Conservation (phyloP, 2,888 invertebrate species). For the Aplocera efformata region DNA sequence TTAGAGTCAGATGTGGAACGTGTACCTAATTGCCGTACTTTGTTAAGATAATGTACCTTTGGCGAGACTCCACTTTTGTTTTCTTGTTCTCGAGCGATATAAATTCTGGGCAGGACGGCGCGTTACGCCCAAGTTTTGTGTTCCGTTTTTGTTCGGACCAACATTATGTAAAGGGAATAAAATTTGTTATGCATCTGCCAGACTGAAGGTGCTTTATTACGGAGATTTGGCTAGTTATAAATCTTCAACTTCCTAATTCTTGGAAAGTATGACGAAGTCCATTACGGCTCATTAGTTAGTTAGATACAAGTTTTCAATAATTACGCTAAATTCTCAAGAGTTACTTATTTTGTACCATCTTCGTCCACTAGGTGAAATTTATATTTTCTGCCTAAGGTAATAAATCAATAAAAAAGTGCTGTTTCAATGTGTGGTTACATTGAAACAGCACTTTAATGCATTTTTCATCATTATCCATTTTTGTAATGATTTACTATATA, state of each 20-base stretch:
- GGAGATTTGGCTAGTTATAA: constrained; percentile 28
- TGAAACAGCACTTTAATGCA: too few relatives aligned
- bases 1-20: constrained; percentile 80
- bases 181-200: constrained; percentile 68
- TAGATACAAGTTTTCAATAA: constrained; percentile 13
- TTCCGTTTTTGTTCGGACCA: constrained; percentile 74
- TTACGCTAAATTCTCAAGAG: not conserved
- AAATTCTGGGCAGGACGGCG: constrained; percentile 69
- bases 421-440: not conserved
- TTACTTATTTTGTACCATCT: too few relatives aligned
- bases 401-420: too few relatives aligned
- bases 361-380: too few relatives aligned
- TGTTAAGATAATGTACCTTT: constrained; percentile 81
- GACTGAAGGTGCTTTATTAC: constrained; percentile 55
- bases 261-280: constrained; percentile 10
- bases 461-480: too few relatives aligned
- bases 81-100: constrained; percentile 75
- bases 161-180: constrained; percentile 55
- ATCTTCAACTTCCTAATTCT: constrained; percentile 25
- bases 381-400: too few relatives aligned
- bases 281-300: constrained; percentile 16
- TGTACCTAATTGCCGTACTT: constrained; percentile 81
- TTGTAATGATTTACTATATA: too few relatives aligned
- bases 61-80: constrained; percentile 79
- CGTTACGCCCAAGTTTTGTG: constrained; percentile 70